Percentiles rank a stretch among this genome's conserved stretches.
These are phyloP conservation scores for Glaucopsyche alexis DNA, from an alignment of 2,888 invertebrate species.

Conservation along the genomic window DNA sequence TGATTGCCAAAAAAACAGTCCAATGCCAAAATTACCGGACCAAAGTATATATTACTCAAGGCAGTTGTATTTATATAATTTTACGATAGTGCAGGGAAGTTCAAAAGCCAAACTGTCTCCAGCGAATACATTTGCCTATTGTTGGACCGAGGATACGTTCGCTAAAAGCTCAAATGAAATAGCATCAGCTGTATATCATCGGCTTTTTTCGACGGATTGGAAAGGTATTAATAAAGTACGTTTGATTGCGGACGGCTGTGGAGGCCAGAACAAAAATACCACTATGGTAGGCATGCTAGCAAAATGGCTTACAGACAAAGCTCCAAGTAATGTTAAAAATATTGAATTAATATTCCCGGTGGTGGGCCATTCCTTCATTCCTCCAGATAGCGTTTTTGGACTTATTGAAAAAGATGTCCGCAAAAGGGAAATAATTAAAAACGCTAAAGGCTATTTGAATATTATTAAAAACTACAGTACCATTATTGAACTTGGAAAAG, in stretches of 20 bases:
- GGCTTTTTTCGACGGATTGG: constrained; percentile 28
- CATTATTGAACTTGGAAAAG: constrained; percentile 24
- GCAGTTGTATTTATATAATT: constrained; percentile 28
- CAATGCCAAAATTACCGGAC: constrained; percentile 27
- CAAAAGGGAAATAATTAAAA: constrained; percentile 29
- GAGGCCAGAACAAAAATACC: constrained; percentile 26
- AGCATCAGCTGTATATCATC: constrained; percentile 29
- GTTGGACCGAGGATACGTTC: constrained; percentile 28
- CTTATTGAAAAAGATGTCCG: constrained; percentile 28
- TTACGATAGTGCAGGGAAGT: constrained; percentile 28
- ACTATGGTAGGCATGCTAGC: constrained; percentile 29
- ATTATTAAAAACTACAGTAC: constrained; percentile 30
- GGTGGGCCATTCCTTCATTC: constrained; percentile 28
- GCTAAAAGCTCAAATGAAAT: constrained; percentile 26
- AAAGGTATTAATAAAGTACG: constrained; percentile 23
- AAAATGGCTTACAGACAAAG: constrained; percentile 26
- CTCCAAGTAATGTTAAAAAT: constrained; percentile 28
- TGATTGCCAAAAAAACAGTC: constrained; percentile 26
- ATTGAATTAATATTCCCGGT: constrained; percentile 27
- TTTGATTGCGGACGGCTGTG: constrained; percentile 28
- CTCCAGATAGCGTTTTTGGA: constrained; percentile 28
- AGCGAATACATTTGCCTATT: constrained; percentile 28
- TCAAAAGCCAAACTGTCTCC: constrained; percentile 27
- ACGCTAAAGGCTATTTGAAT: constrained; percentile 26
- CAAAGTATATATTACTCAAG: constrained; percentile 27